Evolutionary conservation across 1,140 invertebrate genomes (phyloP).

Genomic region (Leucophenga varia): DNA sequence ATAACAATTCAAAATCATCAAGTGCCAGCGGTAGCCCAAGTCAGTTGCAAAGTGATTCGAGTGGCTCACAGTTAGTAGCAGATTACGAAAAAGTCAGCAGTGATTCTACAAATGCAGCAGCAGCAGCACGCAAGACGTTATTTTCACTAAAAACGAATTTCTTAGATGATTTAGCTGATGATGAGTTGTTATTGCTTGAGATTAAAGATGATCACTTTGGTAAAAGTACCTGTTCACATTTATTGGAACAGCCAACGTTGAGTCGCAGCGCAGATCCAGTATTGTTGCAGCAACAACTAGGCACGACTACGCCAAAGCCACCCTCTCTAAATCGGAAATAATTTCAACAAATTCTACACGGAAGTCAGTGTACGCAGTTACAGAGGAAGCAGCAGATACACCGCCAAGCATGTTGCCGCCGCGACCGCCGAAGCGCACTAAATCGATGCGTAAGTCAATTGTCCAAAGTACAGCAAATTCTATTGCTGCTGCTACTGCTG

Average conservation of each 20-base stretch:
- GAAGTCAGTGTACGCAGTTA: slow-evolving; percentile 10
- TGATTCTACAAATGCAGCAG: slow-evolving; percentile 3
- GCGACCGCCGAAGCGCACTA: slow-evolving; percentile 45
- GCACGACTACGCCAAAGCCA: background rate
- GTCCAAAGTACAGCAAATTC: background rate
- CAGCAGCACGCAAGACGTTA: background rate
- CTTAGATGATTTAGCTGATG: background rate
- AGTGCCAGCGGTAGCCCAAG: slow-evolving; percentile 26
- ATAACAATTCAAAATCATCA: slow-evolving; percentile 19
- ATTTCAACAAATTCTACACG: slow-evolving; percentile 23
- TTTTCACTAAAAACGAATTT: background rate
- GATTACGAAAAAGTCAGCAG: slow-evolving; percentile 18
- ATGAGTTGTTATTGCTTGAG: slow-evolving; percentile 33
- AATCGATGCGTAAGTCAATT: slow-evolving; percentile 33
- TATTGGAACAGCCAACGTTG: slow-evolving; percentile 32
- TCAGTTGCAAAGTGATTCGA: slow-evolving; percentile 18
- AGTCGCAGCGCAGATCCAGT: slow-evolving; percentile 47
- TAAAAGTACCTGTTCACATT: slow-evolving; percentile 35
- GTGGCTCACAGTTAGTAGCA: slow-evolving; percentile 16
- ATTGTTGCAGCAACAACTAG: slow-evolving; percentile 19
- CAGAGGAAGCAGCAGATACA: slow-evolving; percentile 31
- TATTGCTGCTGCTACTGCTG: background rate
- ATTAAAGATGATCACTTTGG: slow-evolving; percentile 56
- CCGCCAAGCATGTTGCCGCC: slow-evolving; percentile 36
- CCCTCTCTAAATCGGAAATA: slow-evolving; percentile 45